A percentile compares a stretch with the other conserved stretches of the same genome.
These are phyloP conservation scores for Rosalia funebris DNA, from an alignment of 2,888 invertebrate species.

Conservation along the genomic window DNA sequence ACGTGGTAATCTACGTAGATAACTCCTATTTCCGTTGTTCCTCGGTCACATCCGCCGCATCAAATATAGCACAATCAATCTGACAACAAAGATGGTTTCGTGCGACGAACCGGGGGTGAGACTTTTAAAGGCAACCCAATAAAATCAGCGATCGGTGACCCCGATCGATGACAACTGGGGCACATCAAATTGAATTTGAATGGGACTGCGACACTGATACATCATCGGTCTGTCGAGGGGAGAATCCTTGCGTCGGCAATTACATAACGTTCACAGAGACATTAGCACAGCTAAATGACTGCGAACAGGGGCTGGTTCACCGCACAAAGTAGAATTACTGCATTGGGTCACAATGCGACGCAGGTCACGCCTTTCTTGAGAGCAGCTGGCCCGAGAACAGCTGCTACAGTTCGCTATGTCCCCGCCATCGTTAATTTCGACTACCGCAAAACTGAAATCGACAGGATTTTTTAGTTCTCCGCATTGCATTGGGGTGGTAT, in stretches of 20 bases:
- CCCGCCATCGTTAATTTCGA: constrained; percentile 18
- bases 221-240: constrained; percentile 30
- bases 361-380: constrained; percentile 48
- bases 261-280: constrained; percentile 50
- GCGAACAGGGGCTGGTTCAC: constrained; percentile 40
- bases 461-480: background rate
- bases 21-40: background rate
- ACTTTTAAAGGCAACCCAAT: constrained; percentile 6
- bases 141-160: constrained; percentile 14
- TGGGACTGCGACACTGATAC: constrained; percentile 38
- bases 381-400: constrained; percentile 40
- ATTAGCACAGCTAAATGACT: constrained; percentile 45
- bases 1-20: background rate
- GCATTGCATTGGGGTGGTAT: no score
- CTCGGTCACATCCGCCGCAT: background rate
- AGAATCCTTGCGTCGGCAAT: constrained; percentile 40
- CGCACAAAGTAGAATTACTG: constrained; percentile 21
- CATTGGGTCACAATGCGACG: constrained; percentile 34
- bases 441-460: background rate
- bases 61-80: background rate
- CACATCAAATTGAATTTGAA: constrained; percentile 38
- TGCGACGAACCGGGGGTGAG: background rate
- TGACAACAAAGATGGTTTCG: background rate
- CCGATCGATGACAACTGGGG: constrained; percentile 29
- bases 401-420: constrained; percentile 6